Base-by-base conservation (phyloP, 2,888 invertebrate genomes). In the Chymomyza amoena region DNA sequence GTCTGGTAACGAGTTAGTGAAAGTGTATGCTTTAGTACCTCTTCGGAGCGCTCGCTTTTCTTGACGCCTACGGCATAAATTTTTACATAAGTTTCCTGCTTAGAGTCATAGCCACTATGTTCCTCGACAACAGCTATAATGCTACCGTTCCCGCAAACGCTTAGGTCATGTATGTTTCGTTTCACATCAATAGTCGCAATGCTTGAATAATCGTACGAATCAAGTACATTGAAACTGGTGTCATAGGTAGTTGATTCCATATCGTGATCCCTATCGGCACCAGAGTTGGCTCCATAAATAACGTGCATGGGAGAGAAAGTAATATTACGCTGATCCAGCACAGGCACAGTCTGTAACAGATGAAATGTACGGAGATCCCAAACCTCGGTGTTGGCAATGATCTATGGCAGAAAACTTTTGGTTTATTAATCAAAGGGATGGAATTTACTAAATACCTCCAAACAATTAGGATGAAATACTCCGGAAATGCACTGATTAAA, bases 351-450 rank as follows among this genome's bases (percentile, higher is more conserved):
- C 90, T 98, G 95, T 50, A 99, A 92, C 56, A 99, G 92, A 89
- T 98, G 97, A 91, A 97, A 99, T 56, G 98, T 98, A 80, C 99
- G 93, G 32, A 99, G 92, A 91, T 99, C 99, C 99, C 99, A 99
- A 66, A 99, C 97, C 94, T 99, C 99, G 0, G 98, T 97, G 90
- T 99, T 99, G 67, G 99, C 98, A 87, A 99, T 97, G 54, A 98
- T 95, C 94, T 95, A 90, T 90, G 75, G 62, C 10, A 20, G 18
- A 39, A 45, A 0, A 2, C 54, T 18, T 36, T n/a, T 25, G n/a
- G 4, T 18, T 15, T 6, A 16, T 51, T 20, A 13, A 61, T 18
- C 39, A 69, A 52, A 18, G 1, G 36, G 16, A 15, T 20, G 13
- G 13, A 52, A 25, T 61, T 51, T 16, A 39, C 16, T n/a, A 15